Evolutionary conservation across 2,797 vertebrate genomes (phyloP).

Genomic region (Alfaro cultratus): DNA sequence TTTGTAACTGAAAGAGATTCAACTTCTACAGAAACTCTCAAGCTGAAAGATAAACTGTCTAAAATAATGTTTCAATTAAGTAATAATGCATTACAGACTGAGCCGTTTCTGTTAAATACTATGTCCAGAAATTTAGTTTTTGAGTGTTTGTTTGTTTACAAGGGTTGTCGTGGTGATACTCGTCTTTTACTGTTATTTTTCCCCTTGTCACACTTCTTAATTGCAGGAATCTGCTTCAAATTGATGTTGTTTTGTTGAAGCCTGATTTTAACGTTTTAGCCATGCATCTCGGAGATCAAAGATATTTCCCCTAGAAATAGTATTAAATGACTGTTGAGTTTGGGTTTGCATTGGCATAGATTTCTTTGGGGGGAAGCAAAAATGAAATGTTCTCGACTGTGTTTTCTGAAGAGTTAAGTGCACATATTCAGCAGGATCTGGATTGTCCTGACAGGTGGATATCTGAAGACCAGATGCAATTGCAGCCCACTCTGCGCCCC

Average conservation of each 20-base stretch:
- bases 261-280: not conserved
- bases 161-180: not conserved
- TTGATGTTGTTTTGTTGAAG: not conserved
- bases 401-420: not conserved
- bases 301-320: not conserved
- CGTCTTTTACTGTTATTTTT: not conserved
- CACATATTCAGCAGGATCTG: not conserved
- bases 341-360: not conserved
- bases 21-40: slow-evolving; percentile 12
- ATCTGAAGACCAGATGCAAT: not conserved
- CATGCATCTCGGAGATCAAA: not conserved
- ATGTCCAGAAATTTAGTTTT: not conserved
- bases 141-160: not conserved
- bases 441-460: not conserved
- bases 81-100: not conserved
- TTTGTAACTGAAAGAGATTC: slow-evolving; percentile 4
- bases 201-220: not conserved
- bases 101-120: not conserved
- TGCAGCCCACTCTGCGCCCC: not conserved
- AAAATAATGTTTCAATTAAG: not conserved
- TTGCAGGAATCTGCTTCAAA: not conserved
- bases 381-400: not conserved
- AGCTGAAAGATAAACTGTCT: not conserved
- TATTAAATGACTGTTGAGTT: not conserved
- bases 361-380: not conserved